These are phyloP conservation scores for Archivesica marissinica DNA, from an alignment of 1,140 invertebrate species.

Conservation along the genomic window DNA sequence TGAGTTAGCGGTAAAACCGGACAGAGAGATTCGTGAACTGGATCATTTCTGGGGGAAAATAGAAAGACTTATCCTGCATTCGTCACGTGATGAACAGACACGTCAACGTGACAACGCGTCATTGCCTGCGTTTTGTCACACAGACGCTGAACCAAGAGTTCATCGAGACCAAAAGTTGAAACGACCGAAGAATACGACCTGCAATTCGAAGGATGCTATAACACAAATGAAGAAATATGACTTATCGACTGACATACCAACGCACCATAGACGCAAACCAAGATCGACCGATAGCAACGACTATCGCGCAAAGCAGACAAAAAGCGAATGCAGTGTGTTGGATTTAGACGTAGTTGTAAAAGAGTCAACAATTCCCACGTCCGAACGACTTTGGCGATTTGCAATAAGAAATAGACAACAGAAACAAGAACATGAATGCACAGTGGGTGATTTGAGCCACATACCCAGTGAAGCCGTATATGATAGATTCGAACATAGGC, in stretches of 20 bases:
- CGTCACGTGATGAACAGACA: constrained; percentile 23
- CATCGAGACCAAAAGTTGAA: not conserved
- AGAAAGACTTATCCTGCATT: constrained; percentile 43
- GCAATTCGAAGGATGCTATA: not conserved
- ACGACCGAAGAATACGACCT: not conserved
- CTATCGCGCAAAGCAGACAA: not conserved
- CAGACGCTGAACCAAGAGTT: not conserved
- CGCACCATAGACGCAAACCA: not conserved
- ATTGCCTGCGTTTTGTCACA: constrained; percentile 17
- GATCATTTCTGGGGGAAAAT: constrained; percentile 52
- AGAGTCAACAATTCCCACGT: constrained; percentile 15
- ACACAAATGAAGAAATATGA: not conserved
- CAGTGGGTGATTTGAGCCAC: not conserved
- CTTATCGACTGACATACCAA: not conserved
- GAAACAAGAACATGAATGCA: not conserved
- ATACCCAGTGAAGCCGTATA: constrained; percentile 44
- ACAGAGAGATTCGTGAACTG: not conserved
- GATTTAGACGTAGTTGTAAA: constrained; percentile 40
- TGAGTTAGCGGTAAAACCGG: not conserved
- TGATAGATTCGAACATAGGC: constrained; percentile 26
- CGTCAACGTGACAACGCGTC: constrained; percentile 5
- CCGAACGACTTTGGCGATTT: constrained; percentile 51
- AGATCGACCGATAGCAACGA: not conserved
- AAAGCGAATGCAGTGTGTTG: constrained; percentile 43
- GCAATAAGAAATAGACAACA: constrained; percentile 42